phyloP scores from a whole-genome alignment of 2,113 vertebrate genomes.

The Numida meleagris region DNA sequence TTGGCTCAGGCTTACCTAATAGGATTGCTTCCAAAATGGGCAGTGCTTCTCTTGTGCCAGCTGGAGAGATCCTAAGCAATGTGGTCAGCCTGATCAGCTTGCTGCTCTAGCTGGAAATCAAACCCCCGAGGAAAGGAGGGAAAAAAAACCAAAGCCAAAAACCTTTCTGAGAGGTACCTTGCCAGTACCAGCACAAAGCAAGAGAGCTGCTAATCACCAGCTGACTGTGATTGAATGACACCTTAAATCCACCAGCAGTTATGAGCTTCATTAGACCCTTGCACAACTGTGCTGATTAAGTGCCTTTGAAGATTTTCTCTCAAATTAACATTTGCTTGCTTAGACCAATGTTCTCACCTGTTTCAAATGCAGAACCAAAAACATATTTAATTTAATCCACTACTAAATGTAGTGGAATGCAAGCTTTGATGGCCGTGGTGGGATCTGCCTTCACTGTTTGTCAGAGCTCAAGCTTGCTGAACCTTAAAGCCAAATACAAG shows the following conservation, averaged over 20 bases:
- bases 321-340: neutral
- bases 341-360: neutral
- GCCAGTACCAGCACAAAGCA: no score
- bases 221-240: neutral
- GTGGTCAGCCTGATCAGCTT: neutral
- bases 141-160: no score
- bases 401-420: neutral
- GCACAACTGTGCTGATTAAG: neutral
- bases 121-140: neutral
- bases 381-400: neutral
- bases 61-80: rapidly evolving
- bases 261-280: neutral
- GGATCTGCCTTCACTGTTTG: neutral
- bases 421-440: neutral
- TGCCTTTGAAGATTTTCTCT: neutral
- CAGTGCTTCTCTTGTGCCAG: neutral
- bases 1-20: neutral
- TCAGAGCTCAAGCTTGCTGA: neutral
- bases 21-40: neutral
- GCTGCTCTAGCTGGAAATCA: neutral
- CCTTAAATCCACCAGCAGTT: neutral
- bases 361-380: neutral
- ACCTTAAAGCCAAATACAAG: neutral
- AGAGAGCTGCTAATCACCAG: no score
- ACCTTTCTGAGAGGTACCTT: neutral